These are phyloP conservation scores for Lutraria rhynchaena DNA, from an alignment of 1,140 invertebrate genomes.

Conservation along the genomic window DNA sequence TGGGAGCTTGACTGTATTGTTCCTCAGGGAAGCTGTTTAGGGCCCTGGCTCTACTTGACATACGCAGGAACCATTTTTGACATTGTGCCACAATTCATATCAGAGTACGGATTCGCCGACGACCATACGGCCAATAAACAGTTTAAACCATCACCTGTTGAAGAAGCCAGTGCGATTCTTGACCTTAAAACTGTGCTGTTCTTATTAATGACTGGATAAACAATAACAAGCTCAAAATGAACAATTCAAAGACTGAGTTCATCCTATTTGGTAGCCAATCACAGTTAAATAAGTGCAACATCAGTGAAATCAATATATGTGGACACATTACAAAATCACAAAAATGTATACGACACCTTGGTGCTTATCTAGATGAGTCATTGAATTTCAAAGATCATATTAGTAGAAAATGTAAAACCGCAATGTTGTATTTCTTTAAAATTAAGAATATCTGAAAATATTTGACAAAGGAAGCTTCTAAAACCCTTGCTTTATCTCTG, in stretches of 20 bases:
- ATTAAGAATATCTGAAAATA: background rate
- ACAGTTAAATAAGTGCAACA: background rate
- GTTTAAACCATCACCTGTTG: too few species aligned
- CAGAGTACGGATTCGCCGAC: too few species aligned
- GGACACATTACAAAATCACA: background rate
- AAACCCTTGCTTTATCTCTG: background rate
- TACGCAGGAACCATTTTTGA: too few species aligned
- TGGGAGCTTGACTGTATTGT: constrained; percentile 16
- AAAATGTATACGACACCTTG: too few species aligned
- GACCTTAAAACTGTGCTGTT: too few species aligned
- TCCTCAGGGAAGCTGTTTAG: constrained; percentile 22
- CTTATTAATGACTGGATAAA: constrained; percentile 21
- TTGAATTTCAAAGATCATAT: background rate
- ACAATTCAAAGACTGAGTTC: constrained; percentile 38
- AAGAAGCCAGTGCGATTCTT: background rate
- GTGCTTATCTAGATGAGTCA: background rate
- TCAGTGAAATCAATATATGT: background rate
- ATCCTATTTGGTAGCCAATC: constrained; percentile 1
- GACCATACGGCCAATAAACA: too few species aligned
- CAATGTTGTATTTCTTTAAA: constrained; percentile 1
- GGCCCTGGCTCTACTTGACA: constrained; percentile 30
- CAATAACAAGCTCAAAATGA: too few species aligned
- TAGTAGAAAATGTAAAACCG: background rate
- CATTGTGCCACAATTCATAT: too few species aligned
- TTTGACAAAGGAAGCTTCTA: background rate